phyloP scores from a whole-genome alignment of 2,888 invertebrate species.

The Megastigmus dorsalis region DNA sequence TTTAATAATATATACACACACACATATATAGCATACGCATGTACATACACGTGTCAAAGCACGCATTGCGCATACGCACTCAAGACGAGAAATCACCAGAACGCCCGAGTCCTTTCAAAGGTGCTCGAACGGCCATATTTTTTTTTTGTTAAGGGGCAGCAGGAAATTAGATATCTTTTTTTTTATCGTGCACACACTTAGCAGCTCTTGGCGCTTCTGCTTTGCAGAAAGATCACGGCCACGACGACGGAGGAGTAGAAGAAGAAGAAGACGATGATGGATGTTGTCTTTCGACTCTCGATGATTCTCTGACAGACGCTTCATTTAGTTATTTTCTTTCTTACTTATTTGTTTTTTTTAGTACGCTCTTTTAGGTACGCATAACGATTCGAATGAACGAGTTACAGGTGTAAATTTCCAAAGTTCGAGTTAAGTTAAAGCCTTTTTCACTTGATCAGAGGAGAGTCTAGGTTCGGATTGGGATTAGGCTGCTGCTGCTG shows the following conservation, averaged over 20 bases:
- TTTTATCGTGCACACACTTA: slow-evolving; percentile 47
- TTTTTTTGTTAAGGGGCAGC: slow-evolving; percentile 47
- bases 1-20: slow-evolving; percentile 41
- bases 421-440: slow-evolving; percentile 74
- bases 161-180: slow-evolving; percentile 49
- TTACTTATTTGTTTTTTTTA: slow-evolving; percentile 42
- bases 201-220: slow-evolving; percentile 50
- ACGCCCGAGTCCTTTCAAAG: slow-evolving; percentile 51
- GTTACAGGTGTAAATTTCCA: slow-evolving; percentile 69
- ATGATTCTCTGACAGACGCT: slow-evolving; percentile 64
- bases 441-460: slow-evolving; percentile 74
- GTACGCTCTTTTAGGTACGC: slow-evolving; percentile 53
- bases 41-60: slow-evolving; percentile 31
- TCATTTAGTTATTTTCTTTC: slow-evolving; percentile 42
- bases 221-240: slow-evolving; percentile 54
- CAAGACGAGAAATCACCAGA: slow-evolving; percentile 43
- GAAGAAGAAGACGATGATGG: slow-evolving; percentile 54
- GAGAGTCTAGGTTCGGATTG: slow-evolving; percentile 73
- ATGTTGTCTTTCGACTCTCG: slow-evolving; percentile 54
- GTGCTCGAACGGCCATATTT: slow-evolving; percentile 31
- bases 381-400: slow-evolving; percentile 67
- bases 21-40: slow-evolving; percentile 28
- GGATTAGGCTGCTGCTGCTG: slow-evolving; percentile 68
- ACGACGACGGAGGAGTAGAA: slow-evolving; percentile 53
- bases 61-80: slow-evolving; percentile 32